Percentiles rank a stretch among this genome's conserved stretches.
Evolutionary conservation across 2,888 invertebrate genomes (phyloP).

Genomic region (Lordiphosa fenestrarum): DNA sequence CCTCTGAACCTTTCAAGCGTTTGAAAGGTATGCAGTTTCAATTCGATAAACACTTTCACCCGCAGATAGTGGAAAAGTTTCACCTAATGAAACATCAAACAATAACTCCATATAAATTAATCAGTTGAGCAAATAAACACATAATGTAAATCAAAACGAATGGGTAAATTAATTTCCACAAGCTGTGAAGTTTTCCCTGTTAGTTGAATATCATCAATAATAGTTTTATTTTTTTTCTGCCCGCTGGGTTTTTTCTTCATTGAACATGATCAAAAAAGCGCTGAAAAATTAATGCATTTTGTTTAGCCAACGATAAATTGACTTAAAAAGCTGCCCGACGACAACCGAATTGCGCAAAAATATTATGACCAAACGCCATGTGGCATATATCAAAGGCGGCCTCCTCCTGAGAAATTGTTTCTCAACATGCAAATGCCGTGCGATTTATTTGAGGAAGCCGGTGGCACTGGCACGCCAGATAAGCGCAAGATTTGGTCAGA

Average conservation of each 20-base stretch:
- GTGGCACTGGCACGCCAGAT: constrained; percentile 51
- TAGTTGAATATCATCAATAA: too few relatives aligned
- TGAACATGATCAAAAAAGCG: constrained; percentile 16
- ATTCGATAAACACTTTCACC: constrained; percentile 5
- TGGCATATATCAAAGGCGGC: constrained; percentile 70
- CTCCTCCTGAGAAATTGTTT: constrained; percentile 69
- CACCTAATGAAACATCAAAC: constrained; percentile 39
- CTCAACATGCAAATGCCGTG: constrained; percentile 74
- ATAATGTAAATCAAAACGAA: constrained; percentile 27
- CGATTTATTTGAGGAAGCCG: constrained; percentile 74
- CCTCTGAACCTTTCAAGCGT: too few relatives aligned
- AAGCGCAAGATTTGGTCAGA: constrained; percentile 24
- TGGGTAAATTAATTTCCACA: constrained; percentile 46
- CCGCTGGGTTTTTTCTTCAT: constrained; percentile 14
- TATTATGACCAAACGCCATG: constrained; percentile 74
- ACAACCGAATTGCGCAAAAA: constrained; percentile 78
- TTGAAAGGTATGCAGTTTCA: too few relatives aligned
- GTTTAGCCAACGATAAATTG: constrained; percentile 67
- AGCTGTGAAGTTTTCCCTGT: constrained; percentile 17
- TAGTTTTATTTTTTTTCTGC: too few relatives aligned
- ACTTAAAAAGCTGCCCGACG: constrained; percentile 63
- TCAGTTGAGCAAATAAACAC: constrained; percentile 53
- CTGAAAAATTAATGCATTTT: constrained; percentile 61
- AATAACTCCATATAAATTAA: constrained; percentile 39
- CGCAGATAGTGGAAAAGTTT: constrained; percentile 10